Percentiles rank a stretch among this genome's conserved stretches.
Conservation (phyloP, 2,113 vertebrate genomes). For the Nycticryphes semicollaris region DNA sequence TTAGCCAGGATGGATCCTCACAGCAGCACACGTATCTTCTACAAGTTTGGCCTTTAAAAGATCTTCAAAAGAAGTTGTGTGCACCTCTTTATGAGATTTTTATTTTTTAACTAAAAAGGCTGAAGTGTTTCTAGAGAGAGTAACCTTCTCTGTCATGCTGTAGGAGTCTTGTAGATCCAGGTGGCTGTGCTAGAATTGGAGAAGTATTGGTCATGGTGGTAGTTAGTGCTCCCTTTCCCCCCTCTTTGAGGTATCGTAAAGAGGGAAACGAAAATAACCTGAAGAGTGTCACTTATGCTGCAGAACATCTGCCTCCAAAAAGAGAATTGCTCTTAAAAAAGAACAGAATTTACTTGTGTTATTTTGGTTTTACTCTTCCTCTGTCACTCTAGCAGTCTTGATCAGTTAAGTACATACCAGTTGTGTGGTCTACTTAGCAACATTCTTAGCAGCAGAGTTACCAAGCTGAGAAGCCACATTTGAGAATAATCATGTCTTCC, state of each 20-base stretch:
- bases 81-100: neutral
- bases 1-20: neutral
- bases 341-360: neutral
- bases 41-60: neutral
- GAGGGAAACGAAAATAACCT: neutral
- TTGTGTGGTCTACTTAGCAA: neutral
- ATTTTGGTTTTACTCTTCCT: neutral
- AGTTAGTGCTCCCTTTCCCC: neutral
- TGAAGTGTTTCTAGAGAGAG: neutral
- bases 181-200: neutral
- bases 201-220: neutral
- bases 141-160: neutral
- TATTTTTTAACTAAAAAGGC: neutral
- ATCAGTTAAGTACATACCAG: neutral
- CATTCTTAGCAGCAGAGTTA: neutral
- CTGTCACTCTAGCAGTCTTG: neutral
- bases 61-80: neutral
- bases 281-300: neutral
- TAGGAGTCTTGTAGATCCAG: neutral
- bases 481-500: neutral
- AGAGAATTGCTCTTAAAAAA: neutral
- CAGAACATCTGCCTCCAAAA: neutral
- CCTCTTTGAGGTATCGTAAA: neutral
- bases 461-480: fast-evolving
- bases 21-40: neutral